phyloP scores from a whole-genome alignment of 2,888 invertebrate species.

The Nowickia ferox region DNA sequence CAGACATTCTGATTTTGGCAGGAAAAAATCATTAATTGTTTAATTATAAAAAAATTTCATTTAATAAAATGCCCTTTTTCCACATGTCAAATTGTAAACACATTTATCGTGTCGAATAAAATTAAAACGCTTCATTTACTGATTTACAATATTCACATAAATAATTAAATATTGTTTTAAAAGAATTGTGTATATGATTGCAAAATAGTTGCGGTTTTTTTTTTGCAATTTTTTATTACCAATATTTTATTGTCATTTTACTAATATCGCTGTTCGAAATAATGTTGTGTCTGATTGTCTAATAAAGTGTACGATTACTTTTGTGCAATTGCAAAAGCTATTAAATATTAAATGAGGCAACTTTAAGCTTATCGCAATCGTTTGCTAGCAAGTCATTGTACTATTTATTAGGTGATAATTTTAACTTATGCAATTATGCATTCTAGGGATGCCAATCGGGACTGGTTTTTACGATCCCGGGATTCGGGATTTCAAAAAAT shows the following conservation, averaged over 20 bases:
- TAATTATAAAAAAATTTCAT: slow-evolving; percentile 11
- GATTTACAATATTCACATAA: neutral
- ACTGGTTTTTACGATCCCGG: too few relatives aligned
- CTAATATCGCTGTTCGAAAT: neutral
- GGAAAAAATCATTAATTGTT: slow-evolving; percentile 14
- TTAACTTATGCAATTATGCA: neutral
- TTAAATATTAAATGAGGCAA: neutral
- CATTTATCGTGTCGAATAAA: neutral
- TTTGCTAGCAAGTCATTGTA: slow-evolving; percentile 28
- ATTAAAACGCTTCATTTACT: neutral
- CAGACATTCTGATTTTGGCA: slow-evolving; percentile 4
- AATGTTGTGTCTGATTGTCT: neutral
- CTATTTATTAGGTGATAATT: slow-evolving; percentile 8
- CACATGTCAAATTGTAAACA: neutral
- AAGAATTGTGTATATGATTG: neutral
- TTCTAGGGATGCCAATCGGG: slow-evolving; percentile 16
- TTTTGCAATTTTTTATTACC: neutral
- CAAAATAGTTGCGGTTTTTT: too few relatives aligned
- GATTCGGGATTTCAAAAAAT: too few relatives aligned
- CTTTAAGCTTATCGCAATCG: neutral
- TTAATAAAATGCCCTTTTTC: neutral
- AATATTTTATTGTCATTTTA: neutral
- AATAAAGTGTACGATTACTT: neutral
- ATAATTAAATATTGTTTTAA: neutral
- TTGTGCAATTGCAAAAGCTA: neutral